These are phyloP conservation scores for Apus apus DNA, from an alignment of 2,113 vertebrate genomes.

Conservation along the genomic window DNA sequence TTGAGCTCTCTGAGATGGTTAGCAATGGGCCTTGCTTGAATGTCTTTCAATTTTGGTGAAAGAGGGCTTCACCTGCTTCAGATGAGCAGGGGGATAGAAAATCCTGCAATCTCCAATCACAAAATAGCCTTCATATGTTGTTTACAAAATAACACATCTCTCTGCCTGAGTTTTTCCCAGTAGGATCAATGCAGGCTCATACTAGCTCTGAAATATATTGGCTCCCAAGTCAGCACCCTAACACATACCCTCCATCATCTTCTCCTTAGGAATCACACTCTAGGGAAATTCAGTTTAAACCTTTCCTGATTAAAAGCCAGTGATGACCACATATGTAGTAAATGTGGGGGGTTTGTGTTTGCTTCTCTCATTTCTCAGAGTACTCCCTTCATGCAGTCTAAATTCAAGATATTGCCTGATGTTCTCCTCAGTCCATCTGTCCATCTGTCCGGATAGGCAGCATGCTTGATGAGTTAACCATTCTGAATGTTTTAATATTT, in stretches of 20 bases:
- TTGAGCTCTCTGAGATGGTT: background rate
- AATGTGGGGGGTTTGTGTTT: background rate
- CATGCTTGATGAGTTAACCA: slow-evolving; percentile 33
- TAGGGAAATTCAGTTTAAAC: slow-evolving; percentile 33
- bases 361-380: slow-evolving; percentile 23
- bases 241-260: background rate
- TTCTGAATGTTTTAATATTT: slow-evolving; percentile 56
- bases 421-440: slow-evolving; percentile 57
- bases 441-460: slow-evolving; percentile 58
- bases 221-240: slow-evolving; percentile 48
- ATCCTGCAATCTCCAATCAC: background rate
- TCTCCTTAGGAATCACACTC: slow-evolving; percentile 49
- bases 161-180: slow-evolving; percentile 4
- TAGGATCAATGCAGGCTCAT: background rate
- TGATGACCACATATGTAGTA: slow-evolving; percentile 28
- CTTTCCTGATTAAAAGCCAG: slow-evolving; percentile 55
- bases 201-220: slow-evolving; percentile 49
- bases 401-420: slow-evolving; percentile 53
- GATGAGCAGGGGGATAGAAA: background rate
- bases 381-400: background rate
- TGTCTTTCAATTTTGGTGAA: slow-evolving; percentile 23
- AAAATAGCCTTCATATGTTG: slow-evolving; percentile 30
- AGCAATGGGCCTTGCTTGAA: background rate
- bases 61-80: slow-evolving; percentile 31
- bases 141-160: slow-evolving; percentile 56